These are phyloP conservation scores for Actinernus sp. DNA, from an alignment of 92 coral and sea anemone species.

Conservation along the genomic window DNA sequence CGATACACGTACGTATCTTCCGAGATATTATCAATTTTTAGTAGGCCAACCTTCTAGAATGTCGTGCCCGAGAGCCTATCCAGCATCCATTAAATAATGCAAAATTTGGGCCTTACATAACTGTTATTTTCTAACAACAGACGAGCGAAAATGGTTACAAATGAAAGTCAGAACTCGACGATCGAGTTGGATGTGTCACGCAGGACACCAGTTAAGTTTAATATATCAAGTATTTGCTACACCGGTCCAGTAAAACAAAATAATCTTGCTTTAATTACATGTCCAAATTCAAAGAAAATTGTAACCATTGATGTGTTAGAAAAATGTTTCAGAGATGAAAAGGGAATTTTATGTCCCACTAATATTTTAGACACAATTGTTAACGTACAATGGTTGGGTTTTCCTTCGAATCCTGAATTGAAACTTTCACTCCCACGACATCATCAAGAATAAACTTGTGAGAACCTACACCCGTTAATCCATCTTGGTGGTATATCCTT, in stretches of 20 bases:
- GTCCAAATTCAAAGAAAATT: conserved; percentile 6
- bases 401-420: conserved; percentile 12
- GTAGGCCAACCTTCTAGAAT: too few species aligned
- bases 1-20: conserved; percentile 18
- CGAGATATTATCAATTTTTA: too few species aligned
- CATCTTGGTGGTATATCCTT: conserved; percentile 10
- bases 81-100: too few species aligned
- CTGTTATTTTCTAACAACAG: not conserved
- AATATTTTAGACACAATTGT: conserved; percentile 21
- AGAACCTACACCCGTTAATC: too few species aligned
- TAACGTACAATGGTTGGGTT: conserved; percentile 25
- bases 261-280: conserved; percentile 24
- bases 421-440: too few species aligned
- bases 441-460: too few species aligned
- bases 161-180: conserved; percentile 21
- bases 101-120: too few species aligned
- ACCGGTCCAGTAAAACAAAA: conserved; percentile 35
- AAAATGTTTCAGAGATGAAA: too few species aligned
- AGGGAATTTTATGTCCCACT: conserved; percentile 21
- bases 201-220: conserved; percentile 27
- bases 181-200: conserved; percentile 19
- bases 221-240: conserved; percentile 39
- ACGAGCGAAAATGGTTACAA: too few species aligned
- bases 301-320: too few species aligned
- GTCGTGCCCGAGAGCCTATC: too few species aligned